A percentile compares a stretch with the other conserved stretches of the same genome.
Evolutionary conservation across 1,140 invertebrate genomes (phyloP).

Genomic region (Protaetia brevitarsis): DNA sequence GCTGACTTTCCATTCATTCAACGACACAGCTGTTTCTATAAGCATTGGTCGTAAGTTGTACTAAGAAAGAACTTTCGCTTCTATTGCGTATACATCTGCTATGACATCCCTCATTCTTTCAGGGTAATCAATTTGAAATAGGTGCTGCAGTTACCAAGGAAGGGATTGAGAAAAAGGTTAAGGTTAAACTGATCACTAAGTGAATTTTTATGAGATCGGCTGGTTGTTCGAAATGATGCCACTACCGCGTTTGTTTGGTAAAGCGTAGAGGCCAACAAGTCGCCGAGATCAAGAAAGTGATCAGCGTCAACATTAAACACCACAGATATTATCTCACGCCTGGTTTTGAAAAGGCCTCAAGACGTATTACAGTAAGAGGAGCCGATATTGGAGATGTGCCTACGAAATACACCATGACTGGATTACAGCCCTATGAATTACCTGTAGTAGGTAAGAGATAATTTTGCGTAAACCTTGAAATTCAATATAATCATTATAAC

Average conservation of each 20-base stretch:
- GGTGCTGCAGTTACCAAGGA: slow-evolving; percentile 46
- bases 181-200: slow-evolving; percentile 61
- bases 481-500: background rate
- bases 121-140: slow-evolving; percentile 54
- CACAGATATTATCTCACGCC: slow-evolving; percentile 60
- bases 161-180: slow-evolving; percentile 61
- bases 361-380: slow-evolving; percentile 60
- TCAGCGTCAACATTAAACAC: slow-evolving; percentile 58
- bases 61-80: slow-evolving; percentile 16
- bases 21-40: background rate
- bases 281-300: slow-evolving; percentile 54
- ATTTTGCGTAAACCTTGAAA: background rate
- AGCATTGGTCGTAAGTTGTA: slow-evolving; percentile 27
- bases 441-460: slow-evolving; percentile 63
- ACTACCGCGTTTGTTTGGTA: slow-evolving; percentile 57
- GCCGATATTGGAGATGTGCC: slow-evolving; percentile 61
- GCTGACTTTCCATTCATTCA: slow-evolving; percentile 22
- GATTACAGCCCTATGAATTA: slow-evolving; percentile 67
- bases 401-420: slow-evolving; percentile 64
- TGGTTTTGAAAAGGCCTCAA: slow-evolving; percentile 58
- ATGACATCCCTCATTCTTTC: slow-evolving; percentile 48
- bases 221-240: slow-evolving; percentile 58
- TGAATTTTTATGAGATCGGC: slow-evolving; percentile 64
- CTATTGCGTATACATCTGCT: slow-evolving; percentile 27
- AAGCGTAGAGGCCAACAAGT: slow-evolving; percentile 50